These are phyloP conservation scores for Pollimyrus isidori DNA, from an alignment of 2,113 vertebrate genomes.

Conservation along the genomic window DNA sequence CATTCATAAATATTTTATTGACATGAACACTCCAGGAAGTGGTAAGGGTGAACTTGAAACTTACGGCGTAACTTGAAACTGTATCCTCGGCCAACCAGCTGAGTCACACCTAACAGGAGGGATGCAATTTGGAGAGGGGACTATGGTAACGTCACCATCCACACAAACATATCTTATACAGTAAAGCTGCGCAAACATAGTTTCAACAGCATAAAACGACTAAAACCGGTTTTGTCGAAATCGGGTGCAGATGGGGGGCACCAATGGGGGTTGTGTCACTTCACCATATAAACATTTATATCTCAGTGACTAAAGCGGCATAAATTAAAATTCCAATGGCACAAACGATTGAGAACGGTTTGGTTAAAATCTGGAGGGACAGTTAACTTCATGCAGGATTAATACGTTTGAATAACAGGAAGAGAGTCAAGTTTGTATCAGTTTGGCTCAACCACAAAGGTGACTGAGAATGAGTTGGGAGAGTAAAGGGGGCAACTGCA, in stretches of 20 bases:
- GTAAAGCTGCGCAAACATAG: not conserved
- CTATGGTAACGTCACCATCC: not conserved
- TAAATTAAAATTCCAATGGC: not conserved
- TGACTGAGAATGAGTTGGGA: not conserved
- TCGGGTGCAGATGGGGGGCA: not conserved
- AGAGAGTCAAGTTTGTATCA: not conserved
- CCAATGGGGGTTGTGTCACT: not conserved
- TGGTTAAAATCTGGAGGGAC: too few relatives aligned
- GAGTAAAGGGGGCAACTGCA: not conserved
- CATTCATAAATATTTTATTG: not conserved
- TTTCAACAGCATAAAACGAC: not conserved
- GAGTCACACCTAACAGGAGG: not conserved
- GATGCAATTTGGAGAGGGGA: not conserved
- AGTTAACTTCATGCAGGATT: too few relatives aligned
- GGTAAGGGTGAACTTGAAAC: not conserved
- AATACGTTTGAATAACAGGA: not conserved
- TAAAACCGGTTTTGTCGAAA: not conserved
- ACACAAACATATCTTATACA: not conserved
- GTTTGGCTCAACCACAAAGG: not conserved
- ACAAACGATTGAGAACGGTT: too few relatives aligned
- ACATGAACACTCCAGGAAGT: not conserved
- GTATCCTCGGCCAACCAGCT: not conserved
- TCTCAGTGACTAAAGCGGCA: not conserved
- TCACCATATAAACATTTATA: not conserved
- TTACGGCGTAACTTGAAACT: not conserved